Conservation (phyloP, 2,888 invertebrate species). For the Pristionchus entomophagus region DNA sequence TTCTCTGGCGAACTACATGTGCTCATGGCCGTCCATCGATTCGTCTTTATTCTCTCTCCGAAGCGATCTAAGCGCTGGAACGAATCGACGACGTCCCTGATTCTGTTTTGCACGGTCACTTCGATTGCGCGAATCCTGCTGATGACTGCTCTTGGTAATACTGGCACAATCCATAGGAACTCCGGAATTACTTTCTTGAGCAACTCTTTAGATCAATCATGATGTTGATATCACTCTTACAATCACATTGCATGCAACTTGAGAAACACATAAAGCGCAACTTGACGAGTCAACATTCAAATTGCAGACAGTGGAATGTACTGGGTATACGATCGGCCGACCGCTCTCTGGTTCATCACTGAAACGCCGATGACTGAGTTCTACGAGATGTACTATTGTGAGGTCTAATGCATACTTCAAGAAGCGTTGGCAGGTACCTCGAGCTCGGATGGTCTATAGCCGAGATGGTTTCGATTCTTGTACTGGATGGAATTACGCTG, state of each 20-base stretch:
- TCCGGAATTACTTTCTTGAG: too few relatives aligned
- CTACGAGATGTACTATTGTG: constrained; percentile 24
- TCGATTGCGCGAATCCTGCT: not conserved
- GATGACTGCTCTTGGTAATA: not conserved
- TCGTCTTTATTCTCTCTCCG: not conserved
- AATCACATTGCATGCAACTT: too few relatives aligned
- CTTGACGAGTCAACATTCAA: too few relatives aligned
- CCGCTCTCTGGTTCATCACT: not conserved
- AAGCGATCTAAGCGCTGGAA: not conserved
- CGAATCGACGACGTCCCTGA: not conserved
- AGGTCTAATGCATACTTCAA: not conserved
- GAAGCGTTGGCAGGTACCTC: not conserved
- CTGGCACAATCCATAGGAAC: too few relatives aligned
- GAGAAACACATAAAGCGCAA: too few relatives aligned
- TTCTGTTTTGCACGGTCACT: not conserved
- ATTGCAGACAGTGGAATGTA: not conserved
- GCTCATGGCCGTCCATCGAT: not conserved
- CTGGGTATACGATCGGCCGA: not conserved
- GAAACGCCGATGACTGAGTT: not conserved
- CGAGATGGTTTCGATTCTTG: not conserved
- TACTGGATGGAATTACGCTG: not conserved
- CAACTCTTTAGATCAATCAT: too few relatives aligned
- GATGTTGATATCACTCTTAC: too few relatives aligned
- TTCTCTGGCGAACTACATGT: not conserved
- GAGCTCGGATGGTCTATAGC: not conserved